Evolutionary conservation across 1,140 invertebrate species (phyloP).

Genomic region (Ylistrum balloti): DNA sequence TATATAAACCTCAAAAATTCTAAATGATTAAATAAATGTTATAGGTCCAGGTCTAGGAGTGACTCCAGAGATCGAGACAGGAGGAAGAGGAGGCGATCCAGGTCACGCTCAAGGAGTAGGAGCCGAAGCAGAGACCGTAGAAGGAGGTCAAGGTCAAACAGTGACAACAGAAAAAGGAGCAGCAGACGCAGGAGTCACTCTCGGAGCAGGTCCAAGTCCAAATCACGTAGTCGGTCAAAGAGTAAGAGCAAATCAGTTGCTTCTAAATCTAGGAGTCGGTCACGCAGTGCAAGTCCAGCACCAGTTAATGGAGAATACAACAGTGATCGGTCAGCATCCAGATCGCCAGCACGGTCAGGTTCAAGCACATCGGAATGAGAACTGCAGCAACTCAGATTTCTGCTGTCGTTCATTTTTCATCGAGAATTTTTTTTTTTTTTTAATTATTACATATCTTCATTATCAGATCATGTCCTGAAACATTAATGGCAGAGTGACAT

Average conservation of each 20-base stretch:
- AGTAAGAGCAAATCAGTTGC: conserved; percentile 53
- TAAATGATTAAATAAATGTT: too few species aligned
- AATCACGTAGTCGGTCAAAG: conserved; percentile 64
- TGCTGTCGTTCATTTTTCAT: conserved; percentile 5
- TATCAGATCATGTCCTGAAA: not conserved
- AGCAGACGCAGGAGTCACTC: conserved; percentile 59
- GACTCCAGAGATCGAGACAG: conserved; percentile 59
- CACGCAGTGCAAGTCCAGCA: not conserved
- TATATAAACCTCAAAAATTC: too few species aligned
- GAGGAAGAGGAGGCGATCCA: conserved; percentile 47
- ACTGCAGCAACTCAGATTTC: not conserved
- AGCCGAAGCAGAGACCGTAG: conserved; percentile 62
- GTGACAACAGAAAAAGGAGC: conserved; percentile 59
- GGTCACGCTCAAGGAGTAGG: conserved; percentile 64
- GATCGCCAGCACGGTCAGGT: not conserved
- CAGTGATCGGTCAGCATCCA: not conserved
- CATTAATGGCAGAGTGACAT: not conserved
- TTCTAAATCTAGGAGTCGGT: not conserved
- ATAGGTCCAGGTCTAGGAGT: conserved; percentile 54
- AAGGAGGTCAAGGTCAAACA: conserved; percentile 61
- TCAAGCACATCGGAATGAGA: not conserved
- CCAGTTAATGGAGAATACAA: not conserved
- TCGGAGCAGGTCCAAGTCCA: conserved; percentile 58
- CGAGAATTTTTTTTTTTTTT: not conserved
- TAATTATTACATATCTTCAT: not conserved